Conservation (phyloP, 2,797 vertebrate species). For the Notoglanidium macrostoma region DNA sequence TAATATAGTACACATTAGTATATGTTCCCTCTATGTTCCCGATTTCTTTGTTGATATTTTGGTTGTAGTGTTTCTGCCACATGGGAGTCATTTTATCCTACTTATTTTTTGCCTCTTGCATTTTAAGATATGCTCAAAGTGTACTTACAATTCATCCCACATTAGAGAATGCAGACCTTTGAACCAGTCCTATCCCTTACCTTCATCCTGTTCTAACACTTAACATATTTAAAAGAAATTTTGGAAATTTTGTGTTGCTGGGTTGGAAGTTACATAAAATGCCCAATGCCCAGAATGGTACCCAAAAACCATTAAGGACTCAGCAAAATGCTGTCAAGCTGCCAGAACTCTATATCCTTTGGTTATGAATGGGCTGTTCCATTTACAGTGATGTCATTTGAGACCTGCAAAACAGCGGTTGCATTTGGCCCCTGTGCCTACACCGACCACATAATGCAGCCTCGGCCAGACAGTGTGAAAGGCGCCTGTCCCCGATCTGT, state of each 20-base stretch:
- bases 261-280: constrained; percentile 59
- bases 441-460: constrained; percentile 62
- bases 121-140: constrained; percentile 6
- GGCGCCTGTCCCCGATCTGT: constrained; percentile 61
- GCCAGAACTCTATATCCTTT: constrained; percentile 40
- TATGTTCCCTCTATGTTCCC: not conserved
- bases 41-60: not conserved
- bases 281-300: constrained; percentile 56
- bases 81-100: not conserved
- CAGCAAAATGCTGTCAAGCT: constrained; percentile 55
- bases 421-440: constrained; percentile 70
- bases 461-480: constrained; percentile 71
- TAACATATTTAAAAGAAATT: constrained; percentile 55
- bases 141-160: constrained; percentile 51
- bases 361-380: constrained; percentile 71
- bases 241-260: constrained; percentile 57
- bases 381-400: constrained; percentile 69
- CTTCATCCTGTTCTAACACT: constrained; percentile 53
- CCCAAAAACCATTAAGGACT: constrained; percentile 59
- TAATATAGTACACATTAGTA: not conserved
- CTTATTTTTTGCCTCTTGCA: constrained; percentile 27
- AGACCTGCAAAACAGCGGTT: constrained; percentile 67
- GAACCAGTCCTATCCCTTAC: constrained; percentile 44
- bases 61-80: not conserved
- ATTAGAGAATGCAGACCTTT: constrained; percentile 52